Evolutionary conservation across 2,888 invertebrate genomes (phyloP).

Genomic region (Lamellibrachia columna): DNA sequence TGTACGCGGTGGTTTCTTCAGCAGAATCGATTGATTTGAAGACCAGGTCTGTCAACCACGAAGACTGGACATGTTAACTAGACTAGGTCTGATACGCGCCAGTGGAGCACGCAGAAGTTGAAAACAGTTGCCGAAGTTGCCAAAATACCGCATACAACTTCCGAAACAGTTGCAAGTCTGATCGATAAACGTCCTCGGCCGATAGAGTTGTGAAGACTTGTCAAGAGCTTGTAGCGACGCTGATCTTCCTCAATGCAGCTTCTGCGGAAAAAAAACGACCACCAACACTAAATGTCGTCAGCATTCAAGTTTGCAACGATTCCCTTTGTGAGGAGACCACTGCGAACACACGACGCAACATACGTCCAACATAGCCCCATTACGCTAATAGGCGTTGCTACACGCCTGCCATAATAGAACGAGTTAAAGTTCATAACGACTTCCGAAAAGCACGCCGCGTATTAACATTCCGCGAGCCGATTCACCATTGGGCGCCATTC

Average conservation of each 20-base stretch:
- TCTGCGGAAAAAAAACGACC: background rate
- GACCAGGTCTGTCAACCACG: background rate
- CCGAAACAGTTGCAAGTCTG: background rate
- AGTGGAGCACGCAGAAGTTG: background rate
- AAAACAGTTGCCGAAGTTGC: background rate
- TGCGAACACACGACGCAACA: background rate
- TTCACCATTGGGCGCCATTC: slow-evolving; percentile 16
- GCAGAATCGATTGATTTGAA: background rate
- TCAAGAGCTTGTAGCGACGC: background rate
- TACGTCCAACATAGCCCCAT: background rate
- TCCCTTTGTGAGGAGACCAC: background rate
- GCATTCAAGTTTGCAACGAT: slow-evolving; percentile 3
- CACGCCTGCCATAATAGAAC: background rate
- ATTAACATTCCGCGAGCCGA: slow-evolving; percentile 3
- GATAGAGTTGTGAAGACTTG: background rate
- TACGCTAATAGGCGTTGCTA: background rate
- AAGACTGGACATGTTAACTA: background rate
- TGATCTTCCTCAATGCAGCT: background rate
- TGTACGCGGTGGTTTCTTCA: background rate
- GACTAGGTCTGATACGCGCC: background rate
- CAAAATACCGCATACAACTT: background rate
- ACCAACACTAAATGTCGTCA: background rate
- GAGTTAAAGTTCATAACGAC: background rate
- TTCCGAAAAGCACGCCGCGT: slow-evolving; percentile 1
- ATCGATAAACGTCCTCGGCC: background rate